A percentile compares a stretch with the other conserved stretches of the same genome.
phyloP scores from a whole-genome alignment of 2,888 invertebrate species.

The Azorinus chamasolen region DNA sequence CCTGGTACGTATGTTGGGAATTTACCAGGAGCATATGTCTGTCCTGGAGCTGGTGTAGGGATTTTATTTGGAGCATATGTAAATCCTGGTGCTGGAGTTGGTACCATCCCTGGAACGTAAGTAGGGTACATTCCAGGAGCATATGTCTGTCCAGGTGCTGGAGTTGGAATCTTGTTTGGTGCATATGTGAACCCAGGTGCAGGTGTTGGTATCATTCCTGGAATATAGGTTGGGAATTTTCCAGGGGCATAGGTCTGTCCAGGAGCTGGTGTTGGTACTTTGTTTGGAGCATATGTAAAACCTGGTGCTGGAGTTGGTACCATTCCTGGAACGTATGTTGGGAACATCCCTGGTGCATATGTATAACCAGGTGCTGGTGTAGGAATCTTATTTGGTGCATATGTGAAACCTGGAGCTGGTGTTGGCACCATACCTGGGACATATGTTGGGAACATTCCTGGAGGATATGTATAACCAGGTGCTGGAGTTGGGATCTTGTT shows the following conservation, averaged over 20 bases:
- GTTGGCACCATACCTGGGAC: conserved; percentile 43
- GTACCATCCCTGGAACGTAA: conserved; percentile 54
- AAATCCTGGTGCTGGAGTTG: conserved; percentile 63
- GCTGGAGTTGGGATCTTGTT: conserved; percentile 41
- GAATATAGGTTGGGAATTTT: conserved; percentile 56
- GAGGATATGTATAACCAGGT: conserved; percentile 50
- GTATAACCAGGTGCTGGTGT: conserved; percentile 60
- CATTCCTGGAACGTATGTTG: conserved; percentile 59
- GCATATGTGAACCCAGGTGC: conserved; percentile 55
- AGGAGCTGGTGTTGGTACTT: conserved; percentile 55
- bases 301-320: conserved; percentile 65
- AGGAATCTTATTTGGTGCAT: conserved; percentile 46
- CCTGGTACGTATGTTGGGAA: conserved; percentile 67
- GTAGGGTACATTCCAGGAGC: conserved; percentile 49
- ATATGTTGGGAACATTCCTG: conserved; percentile 47
- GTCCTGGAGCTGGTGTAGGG: conserved; percentile 65
- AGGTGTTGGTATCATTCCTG: conserved; percentile 60
- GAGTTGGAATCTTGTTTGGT: conserved; percentile 51
- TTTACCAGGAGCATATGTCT: conserved; percentile 62
- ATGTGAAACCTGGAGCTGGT: conserved; percentile 47
- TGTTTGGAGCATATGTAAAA: conserved; percentile 53
- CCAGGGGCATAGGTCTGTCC: conserved; percentile 64
- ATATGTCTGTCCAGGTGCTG: conserved; percentile 54
- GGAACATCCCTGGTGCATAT: conserved; percentile 58
- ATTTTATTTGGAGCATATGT: conserved; percentile 62